Conservation (phyloP, 37 sponge, comb jelly and placozoan genomes). For the Aplysina aerophoba region DNA sequence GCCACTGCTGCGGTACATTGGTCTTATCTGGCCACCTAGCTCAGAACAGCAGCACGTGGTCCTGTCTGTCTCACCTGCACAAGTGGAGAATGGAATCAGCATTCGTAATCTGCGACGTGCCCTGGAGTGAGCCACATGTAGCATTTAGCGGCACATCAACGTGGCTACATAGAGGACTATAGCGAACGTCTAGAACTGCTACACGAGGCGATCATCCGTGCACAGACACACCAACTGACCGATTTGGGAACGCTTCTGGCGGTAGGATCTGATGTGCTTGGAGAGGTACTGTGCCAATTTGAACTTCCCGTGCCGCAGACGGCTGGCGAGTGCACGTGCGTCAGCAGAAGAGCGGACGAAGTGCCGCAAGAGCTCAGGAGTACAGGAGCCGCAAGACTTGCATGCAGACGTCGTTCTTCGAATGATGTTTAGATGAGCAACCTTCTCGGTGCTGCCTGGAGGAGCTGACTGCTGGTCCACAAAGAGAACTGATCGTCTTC, state of each 20-base stretch:
- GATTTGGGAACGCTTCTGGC: neutral
- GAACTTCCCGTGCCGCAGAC: constrained; percentile 60
- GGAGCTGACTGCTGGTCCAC: no score
- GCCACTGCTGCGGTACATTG: no score
- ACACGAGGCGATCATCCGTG: neutral
- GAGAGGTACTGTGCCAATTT: constrained; percentile 75
- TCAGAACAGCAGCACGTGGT: no score
- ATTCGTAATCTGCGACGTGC: no score
- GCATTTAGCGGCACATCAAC: no score
- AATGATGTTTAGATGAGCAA: neutral
- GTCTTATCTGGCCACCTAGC: no score
- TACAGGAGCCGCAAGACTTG: constrained; percentile 64
- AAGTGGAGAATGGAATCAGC: no score
- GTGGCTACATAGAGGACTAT: neutral
- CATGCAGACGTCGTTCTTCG: constrained; percentile 17
- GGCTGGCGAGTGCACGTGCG: constrained; percentile 64
- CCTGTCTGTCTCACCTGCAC: no score
- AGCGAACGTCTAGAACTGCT: neutral
- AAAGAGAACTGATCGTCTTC: no score
- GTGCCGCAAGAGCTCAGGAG: constrained; percentile 69
- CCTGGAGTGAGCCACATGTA: no score
- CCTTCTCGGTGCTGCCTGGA: no score
- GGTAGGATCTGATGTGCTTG: constrained; percentile 75
- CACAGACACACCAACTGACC: neutral
- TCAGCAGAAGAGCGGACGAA: constrained; percentile 67